Conservation (phyloP, 1,140 invertebrate genomes). For the Heliconius eleuchia region DNA sequence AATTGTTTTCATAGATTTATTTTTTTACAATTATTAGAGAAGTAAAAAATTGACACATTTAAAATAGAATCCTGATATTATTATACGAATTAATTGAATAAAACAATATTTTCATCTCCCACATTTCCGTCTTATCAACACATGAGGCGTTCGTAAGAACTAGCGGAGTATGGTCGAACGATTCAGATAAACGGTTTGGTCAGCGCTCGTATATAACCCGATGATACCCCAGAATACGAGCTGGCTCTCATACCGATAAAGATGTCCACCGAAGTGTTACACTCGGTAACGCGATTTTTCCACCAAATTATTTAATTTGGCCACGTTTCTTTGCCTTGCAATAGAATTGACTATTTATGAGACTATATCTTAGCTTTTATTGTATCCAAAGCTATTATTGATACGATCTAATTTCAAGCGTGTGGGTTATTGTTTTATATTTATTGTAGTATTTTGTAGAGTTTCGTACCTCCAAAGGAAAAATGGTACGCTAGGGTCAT, state of each 20-base stretch:
- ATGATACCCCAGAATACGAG: constrained; percentile 48
- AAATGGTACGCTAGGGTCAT: too few species aligned
- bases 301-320: constrained; percentile 35
- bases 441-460: not conserved
- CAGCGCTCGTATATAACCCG: constrained; percentile 60
- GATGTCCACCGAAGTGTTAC: constrained; percentile 38
- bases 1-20: too few species aligned
- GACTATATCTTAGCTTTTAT: constrained; percentile 1
- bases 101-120: not conserved
- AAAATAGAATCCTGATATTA: not conserved
- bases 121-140: not conserved
- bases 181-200: constrained; percentile 72
- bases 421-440: not conserved
- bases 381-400: constrained; percentile 1
- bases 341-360: constrained; percentile 4
- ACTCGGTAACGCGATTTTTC: constrained; percentile 35
- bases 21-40: not conserved
- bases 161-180: constrained; percentile 58
- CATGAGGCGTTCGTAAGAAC: constrained; percentile 12
- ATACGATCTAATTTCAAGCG: not conserved
- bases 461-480: too few species aligned
- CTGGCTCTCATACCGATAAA: constrained; percentile 48
- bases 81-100: not conserved
- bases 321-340: constrained; percentile 22
- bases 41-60: not conserved